A percentile compares a stretch with the other conserved stretches of the same genome.
Conservation (phyloP, 2,888 invertebrate species). For the Temnothorax unifasciatus region DNA sequence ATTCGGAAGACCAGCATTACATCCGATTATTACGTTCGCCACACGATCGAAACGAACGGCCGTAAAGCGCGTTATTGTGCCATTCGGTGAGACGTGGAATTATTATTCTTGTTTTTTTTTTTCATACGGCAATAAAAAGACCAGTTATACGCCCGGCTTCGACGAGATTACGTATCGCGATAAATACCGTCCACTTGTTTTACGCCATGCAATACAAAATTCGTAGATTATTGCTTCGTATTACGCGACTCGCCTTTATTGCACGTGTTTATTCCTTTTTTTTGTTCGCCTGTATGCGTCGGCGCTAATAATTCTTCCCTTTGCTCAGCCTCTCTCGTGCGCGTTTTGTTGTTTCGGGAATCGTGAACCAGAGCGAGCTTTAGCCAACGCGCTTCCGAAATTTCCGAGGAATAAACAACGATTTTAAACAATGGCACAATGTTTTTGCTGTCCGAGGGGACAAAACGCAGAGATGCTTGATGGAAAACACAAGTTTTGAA, state of each 20-base stretch:
- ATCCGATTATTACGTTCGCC: slow-evolving; percentile 27
- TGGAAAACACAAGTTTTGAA: background rate
- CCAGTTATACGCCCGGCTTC: slow-evolving; percentile 23
- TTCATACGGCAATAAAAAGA: slow-evolving; percentile 28
- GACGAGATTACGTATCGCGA: slow-evolving; percentile 39
- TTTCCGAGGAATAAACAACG: slow-evolving; percentile 16
- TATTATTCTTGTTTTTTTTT: slow-evolving; percentile 43
- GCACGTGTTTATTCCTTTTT: slow-evolving; percentile 29
- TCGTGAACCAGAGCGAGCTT: slow-evolving; percentile 18
- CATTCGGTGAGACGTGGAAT: slow-evolving; percentile 28
- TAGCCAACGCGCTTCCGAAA: slow-evolving; percentile 12
- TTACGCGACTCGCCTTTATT: slow-evolving; percentile 47
- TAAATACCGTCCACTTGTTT: slow-evolving; percentile 51
- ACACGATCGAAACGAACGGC: background rate
- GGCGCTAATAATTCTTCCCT: slow-evolving; percentile 44
- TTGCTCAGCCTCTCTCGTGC: slow-evolving; percentile 22
- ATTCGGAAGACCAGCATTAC: slow-evolving; percentile 29
- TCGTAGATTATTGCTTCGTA: slow-evolving; percentile 49
- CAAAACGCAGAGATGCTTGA: slow-evolving; percentile 6
- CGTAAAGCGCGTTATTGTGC: slow-evolving; percentile 31
- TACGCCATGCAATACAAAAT: slow-evolving; percentile 31
- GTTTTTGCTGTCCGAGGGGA: slow-evolving; percentile 1
- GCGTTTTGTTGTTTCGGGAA: slow-evolving; percentile 52
- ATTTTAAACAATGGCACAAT: slow-evolving; percentile 29
- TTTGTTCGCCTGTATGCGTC: background rate